Conservation (phyloP, 2,888 invertebrate genomes). For the Epirrita christyi region DNA sequence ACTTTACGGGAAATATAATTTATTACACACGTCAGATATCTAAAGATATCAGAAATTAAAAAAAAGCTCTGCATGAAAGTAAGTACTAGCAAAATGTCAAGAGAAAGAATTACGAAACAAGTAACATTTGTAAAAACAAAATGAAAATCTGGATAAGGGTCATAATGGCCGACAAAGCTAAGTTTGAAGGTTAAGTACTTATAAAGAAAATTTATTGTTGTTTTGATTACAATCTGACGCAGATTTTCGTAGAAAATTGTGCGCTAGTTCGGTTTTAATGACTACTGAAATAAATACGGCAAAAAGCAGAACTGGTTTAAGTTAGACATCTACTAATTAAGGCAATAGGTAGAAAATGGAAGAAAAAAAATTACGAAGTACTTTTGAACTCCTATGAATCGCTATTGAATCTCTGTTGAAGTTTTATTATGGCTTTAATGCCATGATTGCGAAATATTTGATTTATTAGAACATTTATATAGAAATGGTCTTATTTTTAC, state of each 20-base stretch:
- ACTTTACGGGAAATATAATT: slow-evolving; percentile 17
- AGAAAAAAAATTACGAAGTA: not conserved
- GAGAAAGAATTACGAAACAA: not conserved
- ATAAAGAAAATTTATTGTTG: slow-evolving; percentile 41
- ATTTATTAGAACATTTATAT: too few relatives aligned
- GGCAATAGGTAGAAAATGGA: not conserved
- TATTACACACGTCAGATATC: slow-evolving; percentile 3
- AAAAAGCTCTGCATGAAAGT: too few relatives aligned
- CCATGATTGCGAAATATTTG: not conserved
- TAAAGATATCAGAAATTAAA: too few relatives aligned
- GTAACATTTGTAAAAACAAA: slow-evolving; percentile 8
- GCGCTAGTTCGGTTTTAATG: slow-evolving; percentile 19
- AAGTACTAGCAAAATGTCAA: too few relatives aligned
- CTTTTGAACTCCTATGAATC: not conserved
- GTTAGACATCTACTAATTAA: slow-evolving; percentile 2
- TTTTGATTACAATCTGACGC: slow-evolving; percentile 40
- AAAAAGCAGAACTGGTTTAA: slow-evolving; percentile 3
- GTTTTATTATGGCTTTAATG: not conserved
- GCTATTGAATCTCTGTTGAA: too few relatives aligned
- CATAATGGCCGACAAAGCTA: slow-evolving; percentile 36
- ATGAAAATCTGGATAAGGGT: slow-evolving; percentile 19
- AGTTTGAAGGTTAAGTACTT: slow-evolving; percentile 38
- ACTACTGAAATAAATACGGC: slow-evolving; percentile 2
- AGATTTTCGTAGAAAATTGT: slow-evolving; percentile 30
- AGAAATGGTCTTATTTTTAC: too few relatives aligned